These are phyloP conservation scores for Platycercus adscitus DNA, from an alignment of 2,113 vertebrate genomes.

Conservation along the genomic window DNA sequence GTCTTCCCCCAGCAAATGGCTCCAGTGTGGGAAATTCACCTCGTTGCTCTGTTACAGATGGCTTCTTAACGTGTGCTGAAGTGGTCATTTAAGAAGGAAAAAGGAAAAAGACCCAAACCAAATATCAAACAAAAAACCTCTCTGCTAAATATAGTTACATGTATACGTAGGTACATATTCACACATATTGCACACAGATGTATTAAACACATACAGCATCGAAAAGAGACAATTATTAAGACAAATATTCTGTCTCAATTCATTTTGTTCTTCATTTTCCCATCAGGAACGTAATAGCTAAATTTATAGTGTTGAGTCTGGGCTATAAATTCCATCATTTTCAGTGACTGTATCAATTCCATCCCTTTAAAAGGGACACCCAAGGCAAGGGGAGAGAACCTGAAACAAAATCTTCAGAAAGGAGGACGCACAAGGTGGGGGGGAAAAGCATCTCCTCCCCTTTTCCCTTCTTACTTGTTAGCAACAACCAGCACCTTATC, in stretches of 20 bases:
- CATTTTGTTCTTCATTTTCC: slow-evolving; percentile 76
- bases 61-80: background rate
- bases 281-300: slow-evolving; percentile 74
- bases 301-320: slow-evolving; percentile 73
- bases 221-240: slow-evolving; percentile 75
- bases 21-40: background rate
- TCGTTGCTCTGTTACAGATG: background rate
- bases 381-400: slow-evolving; percentile 58
- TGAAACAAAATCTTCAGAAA: slow-evolving; percentile 48
- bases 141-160: background rate
- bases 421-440: background rate
- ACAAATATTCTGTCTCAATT: slow-evolving; percentile 77
- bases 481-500: background rate
- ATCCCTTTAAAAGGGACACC: slow-evolving; percentile 57
- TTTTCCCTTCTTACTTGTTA: background rate
- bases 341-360: slow-evolving; percentile 72
- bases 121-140: background rate
- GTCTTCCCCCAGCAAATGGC: background rate
- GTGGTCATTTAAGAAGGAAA: background rate
- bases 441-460: background rate
- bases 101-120: too few species aligned
- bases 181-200: background rate
- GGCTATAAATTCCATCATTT: slow-evolving; percentile 77
- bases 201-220: slow-evolving; percentile 55
- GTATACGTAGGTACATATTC: background rate